Evolutionary conservation across 53 echinoderm and acorn worm genomes (phyloP).

Genomic region (Arbacia lixula): DNA sequence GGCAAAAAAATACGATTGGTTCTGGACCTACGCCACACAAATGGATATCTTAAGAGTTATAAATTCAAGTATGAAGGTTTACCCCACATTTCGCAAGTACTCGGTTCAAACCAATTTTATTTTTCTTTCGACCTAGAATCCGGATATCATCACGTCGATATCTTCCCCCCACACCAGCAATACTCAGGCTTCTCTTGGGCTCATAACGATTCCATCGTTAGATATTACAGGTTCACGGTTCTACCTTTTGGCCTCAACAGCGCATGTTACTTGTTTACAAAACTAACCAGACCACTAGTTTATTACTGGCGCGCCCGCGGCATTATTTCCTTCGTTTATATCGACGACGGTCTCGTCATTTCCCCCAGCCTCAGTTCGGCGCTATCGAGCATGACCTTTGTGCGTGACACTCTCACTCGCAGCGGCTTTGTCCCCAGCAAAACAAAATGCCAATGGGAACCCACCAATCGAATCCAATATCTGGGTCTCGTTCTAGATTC

Average conservation of each 20-base stretch:
- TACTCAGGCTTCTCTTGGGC: slow-evolving; percentile 55
- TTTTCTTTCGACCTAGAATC: slow-evolving; percentile 55
- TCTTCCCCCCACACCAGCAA: slow-evolving; percentile 62
- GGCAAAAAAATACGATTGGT: slow-evolving; percentile 50
- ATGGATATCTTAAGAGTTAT: slow-evolving; percentile 12
- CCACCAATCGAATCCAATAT: slow-evolving; percentile 30
- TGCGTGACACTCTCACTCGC: neutral
- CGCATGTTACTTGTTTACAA: slow-evolving; percentile 57
- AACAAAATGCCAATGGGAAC: slow-evolving; percentile 43
- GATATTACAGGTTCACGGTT: slow-evolving; percentile 39
- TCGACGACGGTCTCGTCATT: slow-evolving; percentile 53
- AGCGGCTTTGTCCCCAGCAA: slow-evolving; percentile 54
- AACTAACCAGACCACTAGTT: slow-evolving; percentile 32
- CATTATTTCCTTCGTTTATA: slow-evolving; percentile 30
- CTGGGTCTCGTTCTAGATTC: slow-evolving; percentile 46
- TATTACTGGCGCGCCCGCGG: slow-evolving; percentile 47
- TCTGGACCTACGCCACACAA: slow-evolving; percentile 52
- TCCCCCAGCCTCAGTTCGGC: slow-evolving; percentile 14
- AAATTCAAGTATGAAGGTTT: slow-evolving; percentile 56
- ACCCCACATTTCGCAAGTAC: slow-evolving; percentile 38
- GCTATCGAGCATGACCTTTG: neutral
- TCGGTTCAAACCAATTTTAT: slow-evolving; percentile 17
- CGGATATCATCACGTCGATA: slow-evolving; percentile 54
- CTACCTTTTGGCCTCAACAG: slow-evolving; percentile 31
- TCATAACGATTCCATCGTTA: slow-evolving; percentile 10